phyloP scores from a whole-genome alignment of 2,888 invertebrate species.

The Noctua comes region DNA sequence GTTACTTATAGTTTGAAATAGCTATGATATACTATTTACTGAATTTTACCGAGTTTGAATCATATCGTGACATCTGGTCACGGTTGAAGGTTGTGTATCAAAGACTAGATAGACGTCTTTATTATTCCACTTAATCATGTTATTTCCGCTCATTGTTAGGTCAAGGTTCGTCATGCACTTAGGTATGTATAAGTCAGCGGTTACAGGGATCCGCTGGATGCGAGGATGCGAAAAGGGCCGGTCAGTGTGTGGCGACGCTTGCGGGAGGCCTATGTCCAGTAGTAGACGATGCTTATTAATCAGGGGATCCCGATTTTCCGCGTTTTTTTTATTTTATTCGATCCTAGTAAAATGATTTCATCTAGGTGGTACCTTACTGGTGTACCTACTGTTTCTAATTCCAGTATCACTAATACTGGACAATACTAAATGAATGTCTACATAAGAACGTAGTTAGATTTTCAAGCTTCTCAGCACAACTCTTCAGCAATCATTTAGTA shows the following conservation, averaged over 20 bases:
- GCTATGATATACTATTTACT: background rate
- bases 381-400: background rate
- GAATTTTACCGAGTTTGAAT: background rate
- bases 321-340: background rate
- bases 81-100: background rate
- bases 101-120: background rate
- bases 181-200: background rate
- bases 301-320: background rate
- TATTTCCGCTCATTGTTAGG: slow-evolving; percentile 24
- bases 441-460: background rate
- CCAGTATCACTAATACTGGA: background rate
- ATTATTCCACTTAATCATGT: background rate
- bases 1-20: too few relatives aligned
- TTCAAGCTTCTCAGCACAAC: background rate
- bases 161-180: background rate
- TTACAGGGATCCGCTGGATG: too few relatives aligned
- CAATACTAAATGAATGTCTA: background rate
- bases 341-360: background rate
- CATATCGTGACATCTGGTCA: background rate
- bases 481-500: background rate
- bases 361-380: background rate
- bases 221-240: too few relatives aligned
- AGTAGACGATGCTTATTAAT: too few relatives aligned
- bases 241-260: too few relatives aligned
- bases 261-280: too few relatives aligned